Evolutionary conservation across 2,797 vertebrate genomes (phyloP).

Genomic region (Lithobates pipiens): DNA sequence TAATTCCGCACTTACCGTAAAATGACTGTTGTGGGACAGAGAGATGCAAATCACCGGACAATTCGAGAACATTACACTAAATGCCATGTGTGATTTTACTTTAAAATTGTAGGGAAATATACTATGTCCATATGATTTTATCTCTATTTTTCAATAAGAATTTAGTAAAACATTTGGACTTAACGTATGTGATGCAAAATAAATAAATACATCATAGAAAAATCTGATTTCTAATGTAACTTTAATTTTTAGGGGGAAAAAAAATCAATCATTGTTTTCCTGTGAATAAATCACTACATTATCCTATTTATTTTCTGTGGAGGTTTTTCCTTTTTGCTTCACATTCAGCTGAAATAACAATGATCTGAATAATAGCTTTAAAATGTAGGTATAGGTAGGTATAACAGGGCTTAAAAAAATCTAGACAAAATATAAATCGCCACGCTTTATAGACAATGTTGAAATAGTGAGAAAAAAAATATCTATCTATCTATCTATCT

Average conservation of each 20-base stretch:
- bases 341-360: not conserved
- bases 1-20: conserved; percentile 23
- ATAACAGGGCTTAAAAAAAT: not conserved
- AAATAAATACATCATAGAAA: too few species aligned
- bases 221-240: too few species aligned
- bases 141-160: not conserved
- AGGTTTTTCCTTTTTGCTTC: not conserved
- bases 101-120: conserved; percentile 10
- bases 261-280: not conserved
- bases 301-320: not conserved
- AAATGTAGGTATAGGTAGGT: not conserved
- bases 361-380: not conserved
- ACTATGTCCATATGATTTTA: not conserved
- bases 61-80: conserved; percentile 35
- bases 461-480: too few species aligned
- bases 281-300: not conserved
- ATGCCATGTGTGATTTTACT: not conserved
- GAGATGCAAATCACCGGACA: conserved; percentile 30
- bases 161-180: not conserved
- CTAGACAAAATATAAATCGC: too few species aligned
- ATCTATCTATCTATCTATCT: too few species aligned
- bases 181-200: not conserved
- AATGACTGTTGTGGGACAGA: conserved; percentile 3
- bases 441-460: too few species aligned
- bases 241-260: too few species aligned